Conservation (phyloP, 2,888 invertebrate species). For the Tiphia femorata region DNA sequence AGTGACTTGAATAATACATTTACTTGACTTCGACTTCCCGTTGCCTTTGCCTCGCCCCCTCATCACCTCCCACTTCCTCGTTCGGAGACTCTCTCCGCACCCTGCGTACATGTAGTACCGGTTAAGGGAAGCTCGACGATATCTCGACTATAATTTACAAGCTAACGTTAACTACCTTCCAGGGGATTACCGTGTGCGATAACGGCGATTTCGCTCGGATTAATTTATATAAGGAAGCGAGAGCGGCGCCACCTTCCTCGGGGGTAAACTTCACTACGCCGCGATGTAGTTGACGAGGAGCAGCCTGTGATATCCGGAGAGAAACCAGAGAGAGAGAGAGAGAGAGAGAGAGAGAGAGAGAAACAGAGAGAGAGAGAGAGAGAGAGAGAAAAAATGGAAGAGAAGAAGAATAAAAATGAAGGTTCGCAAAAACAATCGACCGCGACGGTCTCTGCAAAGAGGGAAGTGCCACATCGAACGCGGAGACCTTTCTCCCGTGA, state of each 20-base stretch:
- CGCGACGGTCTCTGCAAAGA: too few relatives aligned
- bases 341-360: not conserved
- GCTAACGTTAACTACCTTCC: conserved; percentile 7
- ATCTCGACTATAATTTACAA: conserved; percentile 8
- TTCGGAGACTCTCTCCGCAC: not conserved
- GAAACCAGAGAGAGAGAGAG: not conserved
- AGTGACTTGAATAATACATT: conserved; percentile 1
- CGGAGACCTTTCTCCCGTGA: too few relatives aligned
- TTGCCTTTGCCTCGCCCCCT: not conserved
- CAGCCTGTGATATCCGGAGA: not conserved
- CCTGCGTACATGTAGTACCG: not conserved
- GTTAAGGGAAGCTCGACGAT: not conserved
- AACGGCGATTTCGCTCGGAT: conserved; percentile 6
- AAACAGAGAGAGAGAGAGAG: not conserved
- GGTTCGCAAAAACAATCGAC: not conserved
- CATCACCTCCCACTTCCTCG: not conserved
- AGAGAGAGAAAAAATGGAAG: not conserved
- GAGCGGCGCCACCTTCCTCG: too few relatives aligned
- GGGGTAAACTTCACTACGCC: too few relatives aligned
- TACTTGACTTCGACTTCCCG: not conserved
- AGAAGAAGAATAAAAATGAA: too few relatives aligned
- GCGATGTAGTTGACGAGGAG: too few relatives aligned
- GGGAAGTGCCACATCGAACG: too few relatives aligned
- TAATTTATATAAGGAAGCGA: conserved; percentile 18
- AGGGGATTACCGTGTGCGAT: conserved; percentile 2